phyloP scores from a whole-genome alignment of 1,140 invertebrate genomes.

The Adoxophyes honmai region DNA sequence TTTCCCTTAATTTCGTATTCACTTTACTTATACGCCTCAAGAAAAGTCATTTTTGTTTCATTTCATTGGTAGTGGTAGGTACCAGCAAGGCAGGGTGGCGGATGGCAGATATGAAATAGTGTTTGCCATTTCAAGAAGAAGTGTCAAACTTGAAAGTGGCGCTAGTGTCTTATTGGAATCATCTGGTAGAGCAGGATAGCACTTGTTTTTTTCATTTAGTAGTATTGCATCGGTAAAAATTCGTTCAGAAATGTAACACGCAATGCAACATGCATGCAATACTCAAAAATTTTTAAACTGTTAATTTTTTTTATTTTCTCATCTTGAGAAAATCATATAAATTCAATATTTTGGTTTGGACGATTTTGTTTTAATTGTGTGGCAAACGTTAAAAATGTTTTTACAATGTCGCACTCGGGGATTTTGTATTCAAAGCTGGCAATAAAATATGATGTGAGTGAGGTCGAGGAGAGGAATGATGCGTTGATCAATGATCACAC shows the following conservation, averaged over 20 bases:
- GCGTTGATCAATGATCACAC: no score
- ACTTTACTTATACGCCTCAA: constrained; percentile 13
- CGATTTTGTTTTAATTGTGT: no score
- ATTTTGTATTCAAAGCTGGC: no score
- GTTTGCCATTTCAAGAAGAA: background rate
- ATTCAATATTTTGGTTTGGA: no score
- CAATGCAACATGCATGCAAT: no score
- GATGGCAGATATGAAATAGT: constrained; percentile 11
- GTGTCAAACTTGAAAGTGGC: background rate
- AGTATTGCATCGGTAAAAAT: background rate
- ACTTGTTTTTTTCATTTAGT: background rate
- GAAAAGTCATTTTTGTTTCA: constrained; percentile 14
- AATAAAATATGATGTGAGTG: no score
- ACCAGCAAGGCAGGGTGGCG: background rate
- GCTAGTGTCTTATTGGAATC: no score
- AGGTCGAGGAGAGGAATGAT: no score
- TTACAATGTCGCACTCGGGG: no score
- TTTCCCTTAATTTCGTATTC: constrained; percentile 24
- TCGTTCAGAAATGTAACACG: constrained; percentile 2
- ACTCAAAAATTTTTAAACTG: background rate
- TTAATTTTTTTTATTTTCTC: no score
- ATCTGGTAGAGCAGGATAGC: background rate
- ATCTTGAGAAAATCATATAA: no score
- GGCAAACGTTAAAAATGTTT: no score
- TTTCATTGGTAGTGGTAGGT: constrained; percentile 2